Percentiles rank a stretch among this genome's conserved stretches.
phyloP scores from a whole-genome alignment of 2,797 vertebrate genomes.

The Capromys pilorides region DNA sequence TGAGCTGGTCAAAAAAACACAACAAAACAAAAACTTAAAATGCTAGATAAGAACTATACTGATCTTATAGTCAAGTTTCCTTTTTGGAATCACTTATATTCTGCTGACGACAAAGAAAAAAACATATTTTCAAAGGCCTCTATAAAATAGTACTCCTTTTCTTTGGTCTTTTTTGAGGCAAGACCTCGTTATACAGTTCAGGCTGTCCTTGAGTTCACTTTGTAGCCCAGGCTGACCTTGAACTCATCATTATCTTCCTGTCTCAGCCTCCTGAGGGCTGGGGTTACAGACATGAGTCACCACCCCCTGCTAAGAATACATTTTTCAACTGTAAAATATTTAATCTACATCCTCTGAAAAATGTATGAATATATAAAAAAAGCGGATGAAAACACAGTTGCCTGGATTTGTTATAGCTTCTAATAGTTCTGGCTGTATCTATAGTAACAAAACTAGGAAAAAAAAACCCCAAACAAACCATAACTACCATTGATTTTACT shows the following conservation, averaged over 20 bases:
- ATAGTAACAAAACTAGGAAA: neutral
- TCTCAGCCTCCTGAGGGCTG: too few relatives aligned
- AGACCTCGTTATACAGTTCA: too few relatives aligned
- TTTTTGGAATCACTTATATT: neutral
- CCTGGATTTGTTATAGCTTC: neutral
- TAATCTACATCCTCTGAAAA: neutral
- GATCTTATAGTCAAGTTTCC: neutral
- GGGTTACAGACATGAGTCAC: too few relatives aligned
- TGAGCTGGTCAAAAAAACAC: neutral
- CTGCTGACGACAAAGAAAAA: neutral
- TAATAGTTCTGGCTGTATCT: neutral
- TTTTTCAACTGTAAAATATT: conserved; percentile 12
- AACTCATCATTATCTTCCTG: too few relatives aligned
- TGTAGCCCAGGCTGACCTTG: too few relatives aligned
- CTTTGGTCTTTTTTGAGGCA: too few relatives aligned
- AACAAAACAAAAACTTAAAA: neutral
- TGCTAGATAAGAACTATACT: neutral
- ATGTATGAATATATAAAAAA: neutral
- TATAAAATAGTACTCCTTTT: neutral
- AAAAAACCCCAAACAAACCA: neutral
- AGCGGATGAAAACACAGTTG: neutral
- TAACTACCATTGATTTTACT: conserved; percentile 76
- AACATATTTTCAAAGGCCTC: neutral
- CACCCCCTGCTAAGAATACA: neutral
- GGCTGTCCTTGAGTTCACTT: too few relatives aligned